Conservation (phyloP, 2,888 invertebrate genomes). For the Idaea straminata region DNA sequence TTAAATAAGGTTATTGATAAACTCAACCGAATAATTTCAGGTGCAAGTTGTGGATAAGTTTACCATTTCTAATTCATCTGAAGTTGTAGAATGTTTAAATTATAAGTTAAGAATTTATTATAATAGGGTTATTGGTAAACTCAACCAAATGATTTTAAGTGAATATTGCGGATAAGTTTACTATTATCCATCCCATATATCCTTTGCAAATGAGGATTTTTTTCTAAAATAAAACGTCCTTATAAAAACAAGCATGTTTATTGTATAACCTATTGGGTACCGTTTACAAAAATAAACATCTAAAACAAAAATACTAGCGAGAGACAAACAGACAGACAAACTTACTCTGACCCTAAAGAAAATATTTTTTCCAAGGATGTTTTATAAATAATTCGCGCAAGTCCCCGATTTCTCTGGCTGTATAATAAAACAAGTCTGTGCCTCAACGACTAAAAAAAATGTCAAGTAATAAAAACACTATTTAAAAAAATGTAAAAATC, state of each 20-base stretch:
- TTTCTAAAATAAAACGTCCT: constrained; percentile 27
- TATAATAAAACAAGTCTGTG: not conserved
- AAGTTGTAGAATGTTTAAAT: no score
- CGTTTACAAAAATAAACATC: constrained; percentile 74
- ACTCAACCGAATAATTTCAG: no score
- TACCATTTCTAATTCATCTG: no score
- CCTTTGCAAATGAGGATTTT: not conserved
- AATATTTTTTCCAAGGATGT: constrained; percentile 1
- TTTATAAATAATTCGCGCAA: not conserved
- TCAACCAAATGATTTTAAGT: not conserved
- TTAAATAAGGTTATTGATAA: no score
- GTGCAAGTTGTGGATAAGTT: no score
- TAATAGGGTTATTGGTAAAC: not conserved
- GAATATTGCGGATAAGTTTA: not conserved
- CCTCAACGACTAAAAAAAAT: constrained; percentile 43
- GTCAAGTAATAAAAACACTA: constrained; percentile 60
- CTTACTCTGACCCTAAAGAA: constrained; percentile 22
- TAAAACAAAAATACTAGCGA: constrained; percentile 56
- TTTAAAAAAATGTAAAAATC: constrained; percentile 50
- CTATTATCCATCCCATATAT: not conserved
- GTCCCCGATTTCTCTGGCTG: not conserved
- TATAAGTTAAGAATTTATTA: no score
- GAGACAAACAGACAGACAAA: constrained; percentile 21
- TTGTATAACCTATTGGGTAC: constrained; percentile 62
- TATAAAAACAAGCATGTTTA: constrained; percentile 70